These are phyloP conservation scores for Lottia gigantea DNA, from an alignment of 2,888 invertebrate genomes.

Conservation along the genomic window DNA sequence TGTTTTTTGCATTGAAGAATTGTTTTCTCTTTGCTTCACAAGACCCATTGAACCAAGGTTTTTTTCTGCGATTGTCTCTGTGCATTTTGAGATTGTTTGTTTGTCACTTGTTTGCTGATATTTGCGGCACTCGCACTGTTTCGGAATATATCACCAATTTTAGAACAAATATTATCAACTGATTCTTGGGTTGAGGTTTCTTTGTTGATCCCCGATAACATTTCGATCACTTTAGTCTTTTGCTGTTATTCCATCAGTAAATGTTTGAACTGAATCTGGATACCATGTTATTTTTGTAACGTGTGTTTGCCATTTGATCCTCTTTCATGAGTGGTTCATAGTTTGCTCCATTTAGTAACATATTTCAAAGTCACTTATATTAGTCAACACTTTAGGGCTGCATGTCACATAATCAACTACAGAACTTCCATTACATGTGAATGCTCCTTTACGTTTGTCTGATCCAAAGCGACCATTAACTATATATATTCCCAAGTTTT, in stretches of 20 bases:
- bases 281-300: constrained; percentile 3
- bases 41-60: not conserved
- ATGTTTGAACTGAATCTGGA: not conserved
- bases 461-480: too few species aligned
- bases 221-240: not conserved
- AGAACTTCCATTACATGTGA: too few species aligned
- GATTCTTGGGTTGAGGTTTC: not conserved
- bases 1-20: constrained; percentile 5
- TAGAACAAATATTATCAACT: not conserved
- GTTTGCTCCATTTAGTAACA: not conserved
- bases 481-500: too few species aligned
- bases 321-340: not conserved
- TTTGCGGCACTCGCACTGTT: not conserved
- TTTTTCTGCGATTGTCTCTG: not conserved
- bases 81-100: constrained; percentile 4
- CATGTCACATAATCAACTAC: too few species aligned
- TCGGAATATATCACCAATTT: constrained; percentile 5
- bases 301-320: not conserved
- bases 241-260: not conserved
- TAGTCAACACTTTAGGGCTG: too few species aligned
- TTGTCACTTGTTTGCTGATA: constrained; percentile 6
- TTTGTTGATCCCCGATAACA: not conserved
- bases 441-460: too few species aligned
- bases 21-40: not conserved
- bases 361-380: too few species aligned